phyloP scores from a whole-genome alignment of 2,888 invertebrate genomes.

The Reticulitermes lucifugus region DNA sequence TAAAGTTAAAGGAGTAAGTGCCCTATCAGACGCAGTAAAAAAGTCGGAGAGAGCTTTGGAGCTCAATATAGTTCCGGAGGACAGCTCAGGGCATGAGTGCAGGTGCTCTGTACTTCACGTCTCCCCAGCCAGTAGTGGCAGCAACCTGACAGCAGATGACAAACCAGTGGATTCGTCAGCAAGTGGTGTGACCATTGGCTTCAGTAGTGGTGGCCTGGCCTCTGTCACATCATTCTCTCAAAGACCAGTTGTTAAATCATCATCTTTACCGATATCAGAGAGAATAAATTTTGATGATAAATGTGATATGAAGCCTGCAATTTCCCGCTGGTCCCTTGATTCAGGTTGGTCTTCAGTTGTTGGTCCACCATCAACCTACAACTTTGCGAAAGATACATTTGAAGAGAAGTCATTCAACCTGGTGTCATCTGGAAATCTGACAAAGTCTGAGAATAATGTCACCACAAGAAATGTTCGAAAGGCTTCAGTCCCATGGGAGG shows the following conservation, averaged over 20 bases:
- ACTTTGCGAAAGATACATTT: not conserved
- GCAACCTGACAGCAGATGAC: conserved; percentile 6
- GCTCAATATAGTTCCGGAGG: conserved; percentile 2
- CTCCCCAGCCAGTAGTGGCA: conserved; percentile 27
- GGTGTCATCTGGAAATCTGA: conserved; percentile 1
- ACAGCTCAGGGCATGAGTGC: not conserved
- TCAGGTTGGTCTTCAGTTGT: not conserved
- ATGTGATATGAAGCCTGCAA: not conserved
- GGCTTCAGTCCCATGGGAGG: conserved; percentile 28
- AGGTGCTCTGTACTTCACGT: conserved; percentile 40
- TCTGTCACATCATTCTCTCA: conserved; percentile 50
- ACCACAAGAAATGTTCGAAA: not conserved
- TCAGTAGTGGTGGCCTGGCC: conserved; percentile 49
- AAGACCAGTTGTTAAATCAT: conserved; percentile 47
- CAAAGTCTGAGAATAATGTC: conserved; percentile 12
- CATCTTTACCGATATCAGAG: conserved; percentile 35
- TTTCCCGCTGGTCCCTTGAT: not conserved
- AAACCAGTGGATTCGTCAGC: not conserved
- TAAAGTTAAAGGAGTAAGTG: not conserved
- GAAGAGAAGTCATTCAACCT: not conserved
- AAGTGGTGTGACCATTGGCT: conserved; percentile 49
- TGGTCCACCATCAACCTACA: not conserved
- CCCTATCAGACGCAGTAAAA: not conserved
- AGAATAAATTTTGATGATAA: not conserved
- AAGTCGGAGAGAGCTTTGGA: not conserved